Base-by-base conservation (phyloP, 2,888 invertebrate species). In the Orthosia gracilis region DNA sequence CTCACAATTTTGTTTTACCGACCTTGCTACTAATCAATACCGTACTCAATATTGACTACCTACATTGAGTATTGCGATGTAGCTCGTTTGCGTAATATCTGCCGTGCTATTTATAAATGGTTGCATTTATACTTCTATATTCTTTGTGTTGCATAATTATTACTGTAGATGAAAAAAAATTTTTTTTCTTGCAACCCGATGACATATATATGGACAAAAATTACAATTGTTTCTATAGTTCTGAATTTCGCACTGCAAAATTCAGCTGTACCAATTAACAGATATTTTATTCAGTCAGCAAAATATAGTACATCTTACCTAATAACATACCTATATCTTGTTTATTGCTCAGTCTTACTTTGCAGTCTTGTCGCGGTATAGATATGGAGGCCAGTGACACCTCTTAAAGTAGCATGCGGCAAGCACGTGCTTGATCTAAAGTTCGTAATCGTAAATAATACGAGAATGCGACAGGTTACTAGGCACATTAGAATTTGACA, bases 21-120 rank as follows among this genome's bases (percentile, higher is more conserved):
- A 70, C 87, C 85, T 87, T 86, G 87, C 52, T 69, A 71, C 18
- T 69, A 79, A 87, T 83, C 79, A 77, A 84, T 87, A 83, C 7
- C 40, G 40, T 40, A 40, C 63, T 73, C 59, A 62, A 73, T 75
- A 68, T 71, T 77, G 67, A 64, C 72, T 57, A 69, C 54, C 72
- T 57, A 69, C 54, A 64, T 73, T 67, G 65, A 70, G 61, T 61
- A 55, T 72, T 31, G 73, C 52, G 62, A 74, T 68, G 67, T 64
- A 40, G 52, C n/a, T 63, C 61, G 54, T 45, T 76, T 77, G 73
- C 54, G 68, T 68, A 73, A 69, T 57, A 58, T 69, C 12, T 62
- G 55, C 21, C 18, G 26, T 62, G 12, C 40, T 70, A 59, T 73
- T 73, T 69, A 64, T 61, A 52, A 65, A 47, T 50, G 26, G 13